Percentiles rank a stretch among this genome's conserved stretches.
phyloP scores from a whole-genome alignment of 2,888 invertebrate genomes.

The Torymus auratus region DNA sequence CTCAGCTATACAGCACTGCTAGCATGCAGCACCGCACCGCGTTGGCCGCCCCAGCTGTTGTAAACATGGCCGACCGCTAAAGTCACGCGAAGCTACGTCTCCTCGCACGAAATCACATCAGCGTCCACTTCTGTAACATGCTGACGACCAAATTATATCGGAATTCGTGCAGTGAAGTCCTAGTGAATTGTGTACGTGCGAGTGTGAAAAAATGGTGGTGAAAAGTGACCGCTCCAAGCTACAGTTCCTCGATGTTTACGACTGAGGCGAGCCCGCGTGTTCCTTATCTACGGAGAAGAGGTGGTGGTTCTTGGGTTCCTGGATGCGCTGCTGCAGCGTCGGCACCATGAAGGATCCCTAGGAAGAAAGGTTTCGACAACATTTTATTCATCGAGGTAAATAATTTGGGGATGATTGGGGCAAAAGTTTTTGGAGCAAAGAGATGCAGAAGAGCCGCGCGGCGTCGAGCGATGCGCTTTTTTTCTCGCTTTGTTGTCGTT shows the following conservation, averaged over 20 bases:
- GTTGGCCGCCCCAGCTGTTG: conserved; percentile 28
- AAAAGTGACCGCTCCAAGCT: background rate
- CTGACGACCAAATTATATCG: background rate
- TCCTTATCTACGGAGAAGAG: no score
- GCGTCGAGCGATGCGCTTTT: background rate
- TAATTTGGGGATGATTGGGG: background rate
- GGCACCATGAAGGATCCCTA: conserved; percentile 14
- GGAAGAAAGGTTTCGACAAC: no score
- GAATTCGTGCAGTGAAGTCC: background rate
- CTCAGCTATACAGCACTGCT: no score
- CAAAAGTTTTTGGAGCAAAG: no score
- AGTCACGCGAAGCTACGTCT: conserved; percentile 16
- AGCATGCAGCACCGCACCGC: no score
- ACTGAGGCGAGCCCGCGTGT: no score
- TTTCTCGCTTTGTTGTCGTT: background rate
- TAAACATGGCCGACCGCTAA: conserved; percentile 56
- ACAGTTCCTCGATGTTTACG: no score
- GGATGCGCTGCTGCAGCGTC: no score
- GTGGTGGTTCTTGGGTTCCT: no score
- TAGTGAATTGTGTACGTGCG: background rate
- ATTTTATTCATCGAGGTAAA: conserved; percentile 31
- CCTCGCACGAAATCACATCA: background rate
- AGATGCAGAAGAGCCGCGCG: background rate
- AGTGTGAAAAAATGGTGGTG: conserved; percentile 25
- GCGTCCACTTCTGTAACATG: no score